Evolutionary conservation across 2,113 vertebrate species (phyloP), one percentile per base, ranked within the genome.

Genomic region (Alligator mississippiensis): DNA sequence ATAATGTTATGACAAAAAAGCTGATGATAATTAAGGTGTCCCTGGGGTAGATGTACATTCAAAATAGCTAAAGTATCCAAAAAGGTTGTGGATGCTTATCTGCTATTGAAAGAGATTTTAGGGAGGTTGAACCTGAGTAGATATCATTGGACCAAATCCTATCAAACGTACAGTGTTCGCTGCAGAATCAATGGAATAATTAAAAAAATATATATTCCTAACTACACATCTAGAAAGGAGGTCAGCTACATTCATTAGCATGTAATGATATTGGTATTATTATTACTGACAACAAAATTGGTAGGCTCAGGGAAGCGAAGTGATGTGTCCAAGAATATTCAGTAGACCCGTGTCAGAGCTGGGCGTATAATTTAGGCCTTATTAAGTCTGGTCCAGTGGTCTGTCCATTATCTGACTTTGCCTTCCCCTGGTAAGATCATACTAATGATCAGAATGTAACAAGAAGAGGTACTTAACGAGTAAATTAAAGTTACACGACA

Each of bases 31-130:
- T 92, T 94, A 34, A 94, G 47, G 58, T 4, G 66, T 84, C 80
- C 15, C 8, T 2, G 0, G 74, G 21, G 75, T 86, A 95, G 88
- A 86, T 82, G 84, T 90, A 70, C 12, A 17, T 81, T 86, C 47
- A 34, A 80, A 90, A 6, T 88, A 85, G 25, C 38, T 7, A 80
- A 91, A 87, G 5, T 83, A 6, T 72, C 89, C 88, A 28, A 61
- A 89, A 88, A 66, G 27, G 18, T 92, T 94, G 68, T 88, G 92
- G n/a, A 19, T 62, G 76, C 30, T 80, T 82, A 78, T 28, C 63
- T 6, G 79, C 1, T 59, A 70, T 18, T 77, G 79, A 80, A 93
- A 84, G n/a, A 2, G 18, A 4, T 11, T 93, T 72, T 18, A 57
- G 30, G 61, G 27, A 84, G 93, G 87, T 5, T 60, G 16, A 85